A percentile compares a stretch with the other conserved stretches of the same genome.
These are phyloP conservation scores for Epinotia brunnichana DNA, from an alignment of 2,888 invertebrate species.

Conservation along the genomic window DNA sequence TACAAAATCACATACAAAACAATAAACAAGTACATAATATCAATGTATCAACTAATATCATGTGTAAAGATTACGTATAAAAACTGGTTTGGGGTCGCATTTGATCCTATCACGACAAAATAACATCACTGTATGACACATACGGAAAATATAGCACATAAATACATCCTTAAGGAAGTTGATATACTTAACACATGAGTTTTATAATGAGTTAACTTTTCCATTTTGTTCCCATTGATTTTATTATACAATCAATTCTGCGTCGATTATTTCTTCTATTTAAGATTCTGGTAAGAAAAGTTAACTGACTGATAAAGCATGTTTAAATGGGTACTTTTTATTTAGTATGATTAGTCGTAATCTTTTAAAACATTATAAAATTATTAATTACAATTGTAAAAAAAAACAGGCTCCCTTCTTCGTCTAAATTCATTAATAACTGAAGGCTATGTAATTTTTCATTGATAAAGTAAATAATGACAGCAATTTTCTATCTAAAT, in stretches of 20 bases:
- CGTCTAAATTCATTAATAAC: not conserved
- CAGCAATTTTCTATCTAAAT: not conserved
- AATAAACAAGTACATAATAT: constrained; percentile 67
- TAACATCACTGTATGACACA: not conserved
- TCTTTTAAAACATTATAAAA: not conserved
- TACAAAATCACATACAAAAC: constrained; percentile 51
- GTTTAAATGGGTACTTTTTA: too few relatives aligned
- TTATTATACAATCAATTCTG: too few relatives aligned
- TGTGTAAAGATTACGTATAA: constrained; percentile 72
- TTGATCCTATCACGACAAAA: constrained; percentile 15
- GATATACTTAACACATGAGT: too few relatives aligned
- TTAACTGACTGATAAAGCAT: too few relatives aligned
- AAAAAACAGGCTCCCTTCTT: not conserved
- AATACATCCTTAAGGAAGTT: too few relatives aligned
- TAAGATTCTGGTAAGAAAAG: too few relatives aligned
- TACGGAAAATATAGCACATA: not conserved
- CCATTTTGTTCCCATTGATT: too few relatives aligned
- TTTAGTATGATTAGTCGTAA: not conserved
- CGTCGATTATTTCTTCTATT: too few relatives aligned
- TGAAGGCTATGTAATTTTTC: not conserved
- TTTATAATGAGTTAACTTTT: too few relatives aligned
- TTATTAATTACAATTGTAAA: not conserved
- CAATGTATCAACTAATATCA: constrained; percentile 57
- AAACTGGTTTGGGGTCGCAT: constrained; percentile 54
- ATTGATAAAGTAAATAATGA: too few relatives aligned